A percentile compares a stretch with the other conserved stretches of the same genome.
Conservation (phyloP, 2,113 vertebrate genomes). For the Pantherophis guttatus region DNA sequence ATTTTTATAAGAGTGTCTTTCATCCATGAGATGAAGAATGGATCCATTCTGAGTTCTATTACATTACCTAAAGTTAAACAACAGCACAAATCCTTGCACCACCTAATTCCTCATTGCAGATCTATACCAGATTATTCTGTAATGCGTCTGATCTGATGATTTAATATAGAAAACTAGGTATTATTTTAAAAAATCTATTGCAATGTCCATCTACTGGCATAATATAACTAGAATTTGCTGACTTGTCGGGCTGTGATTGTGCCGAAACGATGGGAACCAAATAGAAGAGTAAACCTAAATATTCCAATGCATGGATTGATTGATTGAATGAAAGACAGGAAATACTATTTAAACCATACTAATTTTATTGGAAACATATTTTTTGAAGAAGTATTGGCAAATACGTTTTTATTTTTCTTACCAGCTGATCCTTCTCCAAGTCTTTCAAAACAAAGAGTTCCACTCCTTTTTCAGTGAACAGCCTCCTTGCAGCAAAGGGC, state of each 20-base stretch:
- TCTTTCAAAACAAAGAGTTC: conserved; percentile 57
- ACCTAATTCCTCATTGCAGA: background rate
- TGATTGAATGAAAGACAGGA: background rate
- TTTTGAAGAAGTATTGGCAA: background rate
- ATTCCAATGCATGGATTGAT: background rate
- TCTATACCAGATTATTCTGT: background rate
- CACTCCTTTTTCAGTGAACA: conserved; percentile 58
- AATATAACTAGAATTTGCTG: background rate
- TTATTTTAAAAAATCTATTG: background rate
- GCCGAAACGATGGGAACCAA: background rate
- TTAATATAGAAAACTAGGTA: background rate
- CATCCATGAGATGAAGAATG: no score
- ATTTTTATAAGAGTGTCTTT: no score
- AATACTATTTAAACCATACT: background rate
- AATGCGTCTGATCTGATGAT: background rate
- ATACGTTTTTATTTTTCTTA: conserved; percentile 28
- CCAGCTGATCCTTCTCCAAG: conserved; percentile 62
- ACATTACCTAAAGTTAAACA: background rate
- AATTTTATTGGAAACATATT: background rate
- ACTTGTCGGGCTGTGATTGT: background rate
- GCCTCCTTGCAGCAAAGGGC: conserved; percentile 60
- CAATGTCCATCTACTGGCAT: background rate
- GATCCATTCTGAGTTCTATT: background rate
- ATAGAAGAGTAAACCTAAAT: background rate
- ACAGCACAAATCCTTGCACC: background rate